Conservation (phyloP, 2,113 vertebrate genomes). For the Plotosus lineatus region DNA sequence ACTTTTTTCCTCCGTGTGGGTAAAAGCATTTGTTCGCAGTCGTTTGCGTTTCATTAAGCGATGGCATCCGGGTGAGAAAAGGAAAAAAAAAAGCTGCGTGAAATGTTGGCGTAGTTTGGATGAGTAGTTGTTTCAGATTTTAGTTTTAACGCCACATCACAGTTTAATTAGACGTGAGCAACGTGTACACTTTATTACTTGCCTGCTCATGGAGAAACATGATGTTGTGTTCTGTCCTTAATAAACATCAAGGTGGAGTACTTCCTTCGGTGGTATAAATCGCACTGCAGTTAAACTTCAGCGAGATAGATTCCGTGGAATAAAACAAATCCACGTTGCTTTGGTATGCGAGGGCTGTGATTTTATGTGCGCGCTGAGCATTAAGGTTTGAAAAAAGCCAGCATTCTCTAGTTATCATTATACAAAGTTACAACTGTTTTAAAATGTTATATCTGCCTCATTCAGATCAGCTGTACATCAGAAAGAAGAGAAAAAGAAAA, state of each 20-base stretch:
- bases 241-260: background rate
- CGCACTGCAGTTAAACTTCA: background rate
- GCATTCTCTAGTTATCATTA: background rate
- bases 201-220: slow-evolving; percentile 37
- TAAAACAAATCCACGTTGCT: background rate
- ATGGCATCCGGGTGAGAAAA: slow-evolving; percentile 3
- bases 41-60: slow-evolving; percentile 7
- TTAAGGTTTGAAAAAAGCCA: background rate
- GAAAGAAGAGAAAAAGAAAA: slow-evolving; percentile 19
- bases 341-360: background rate
- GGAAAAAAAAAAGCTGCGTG: background rate
- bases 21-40: slow-evolving; percentile 38
- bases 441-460: slow-evolving; percentile 9
- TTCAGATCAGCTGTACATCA: background rate
- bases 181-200: slow-evolving; percentile 36
- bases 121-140: slow-evolving; percentile 36
- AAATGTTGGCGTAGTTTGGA: slow-evolving; percentile 4
- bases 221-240: slow-evolving; percentile 28
- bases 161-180: slow-evolving; percentile 19
- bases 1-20: background rate
- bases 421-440: background rate
- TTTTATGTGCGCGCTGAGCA: background rate
- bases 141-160: slow-evolving; percentile 33
- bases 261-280: slow-evolving; percentile 9
- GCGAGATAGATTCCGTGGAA: background rate